Conservation (phyloP, 2,888 invertebrate genomes). For the Lampropteryx suffumata region DNA sequence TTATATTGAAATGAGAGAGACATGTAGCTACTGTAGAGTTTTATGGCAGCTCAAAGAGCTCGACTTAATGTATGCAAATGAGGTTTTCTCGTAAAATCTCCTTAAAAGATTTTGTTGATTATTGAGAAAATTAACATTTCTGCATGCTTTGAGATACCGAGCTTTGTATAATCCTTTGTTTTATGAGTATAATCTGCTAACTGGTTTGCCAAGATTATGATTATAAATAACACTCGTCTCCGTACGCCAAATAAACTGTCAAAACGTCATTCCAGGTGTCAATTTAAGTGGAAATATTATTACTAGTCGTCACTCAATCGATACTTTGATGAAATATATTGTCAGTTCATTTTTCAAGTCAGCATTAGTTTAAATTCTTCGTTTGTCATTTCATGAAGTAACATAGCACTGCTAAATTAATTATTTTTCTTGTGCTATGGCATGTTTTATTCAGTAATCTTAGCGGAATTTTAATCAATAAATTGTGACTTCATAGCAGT, state of each 20-base stretch:
- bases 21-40: conserved; percentile 17
- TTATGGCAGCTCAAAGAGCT: conserved; percentile 13
- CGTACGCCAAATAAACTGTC: background rate
- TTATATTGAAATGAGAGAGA: conserved; percentile 25
- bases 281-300: background rate
- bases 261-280: background rate
- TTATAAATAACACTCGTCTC: background rate
- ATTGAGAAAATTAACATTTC: conserved; percentile 17
- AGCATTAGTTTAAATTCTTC: background rate
- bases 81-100: conserved; percentile 17
- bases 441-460: no score
- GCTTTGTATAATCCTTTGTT: conserved; percentile 24
- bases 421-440: no score
- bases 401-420: no score
- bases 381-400: no score
- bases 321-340: background rate
- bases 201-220: conserved; percentile 14
- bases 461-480: no score
- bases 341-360: background rate
- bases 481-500: no score
- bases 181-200: conserved; percentile 14
- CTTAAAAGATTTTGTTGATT: conserved; percentile 23
- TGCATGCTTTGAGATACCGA: conserved; percentile 12
- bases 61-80: conserved; percentile 19
- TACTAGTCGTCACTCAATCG: background rate